phyloP scores from a whole-genome alignment of 1,140 invertebrate genomes.

The Vanessa atalanta region DNA sequence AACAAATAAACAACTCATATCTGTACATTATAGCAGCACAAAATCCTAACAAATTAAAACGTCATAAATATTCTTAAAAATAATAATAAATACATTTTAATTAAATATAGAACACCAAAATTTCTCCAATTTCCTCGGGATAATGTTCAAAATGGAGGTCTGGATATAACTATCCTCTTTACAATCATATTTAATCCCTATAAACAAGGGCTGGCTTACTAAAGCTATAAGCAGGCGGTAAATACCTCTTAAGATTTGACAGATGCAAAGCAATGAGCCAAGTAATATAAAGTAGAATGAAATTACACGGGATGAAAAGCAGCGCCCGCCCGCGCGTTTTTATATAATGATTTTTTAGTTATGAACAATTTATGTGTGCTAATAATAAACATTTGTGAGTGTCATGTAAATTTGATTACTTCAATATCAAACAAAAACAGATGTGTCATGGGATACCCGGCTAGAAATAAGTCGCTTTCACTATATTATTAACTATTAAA shows the following conservation, averaged over 20 bases:
- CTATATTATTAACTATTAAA: no score
- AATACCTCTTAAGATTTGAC: constrained; percentile 62
- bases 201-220: constrained; percentile 23
- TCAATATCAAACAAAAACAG: no score
- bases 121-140: background rate
- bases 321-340: background rate
- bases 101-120: background rate
- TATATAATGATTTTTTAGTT: background rate
- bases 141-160: background rate
- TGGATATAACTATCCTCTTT: constrained; percentile 4
- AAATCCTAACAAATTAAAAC: no score
- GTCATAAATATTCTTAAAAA: no score
- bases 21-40: no score
- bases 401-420: no score
- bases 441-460: no score
- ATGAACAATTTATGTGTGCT: background rate
- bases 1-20: no score
- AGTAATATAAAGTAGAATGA: constrained; percentile 45
- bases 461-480: no score
- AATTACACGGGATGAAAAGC: constrained; percentile 27
- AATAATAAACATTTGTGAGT: no score
- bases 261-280: constrained; percentile 56
- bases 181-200: constrained; percentile 16
- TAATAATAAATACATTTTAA: background rate
- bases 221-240: constrained; percentile 39